Evolutionary conservation across 2,888 invertebrate genomes (phyloP), one percentile per base, ranked within the genome.

Genomic region (Ormyrus nitidulus): DNA sequence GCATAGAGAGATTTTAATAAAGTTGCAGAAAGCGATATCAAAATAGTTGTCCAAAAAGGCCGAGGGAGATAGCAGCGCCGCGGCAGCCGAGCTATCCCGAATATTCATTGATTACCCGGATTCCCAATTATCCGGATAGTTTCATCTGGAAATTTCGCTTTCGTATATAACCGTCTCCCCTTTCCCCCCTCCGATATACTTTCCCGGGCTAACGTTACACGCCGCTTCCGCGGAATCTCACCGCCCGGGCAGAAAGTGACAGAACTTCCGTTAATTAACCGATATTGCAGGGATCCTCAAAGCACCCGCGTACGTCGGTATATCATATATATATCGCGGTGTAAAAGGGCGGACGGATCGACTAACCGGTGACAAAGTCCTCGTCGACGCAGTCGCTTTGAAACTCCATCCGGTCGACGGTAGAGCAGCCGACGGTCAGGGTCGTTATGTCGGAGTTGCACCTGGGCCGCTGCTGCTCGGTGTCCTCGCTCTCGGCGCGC

Each of bases 381-480:
- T 93, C 93, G 85, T 93, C 93, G 81, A 94, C 93, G 91, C 96
- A 96, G 82, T 93, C 94, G 56, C 95, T 94, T 86, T 94, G 93
- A 87, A 96, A 95, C 91, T 96, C 95, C 94, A 96, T 94, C 81
- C 95, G 94, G 90, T 96, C 95, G 80, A 93, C 92, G 58, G 94
- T 94, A 86, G 94, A 94, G 89, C 96, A 96, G 11, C 96, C 96
- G 77, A 96, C 94, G 85, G 94, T 94, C 82, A 96, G 92, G 86
- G 94, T 93, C 81, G 93, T 94, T 88, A 94, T 94, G 84, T 93
- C 93, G 49, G 89, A 87, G 79, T 83, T 87, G 81, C 90, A 90
- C 71, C 86, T 86, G n/a, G 86, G 78, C 59, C 86, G 85, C 46
- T 88, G 87, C 71, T 88, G 65, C 6, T 83, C 81, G 0, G 80